A percentile compares a stretch with the other conserved stretches of the same genome.
Conservation (phyloP, 2,888 invertebrate species). For the Litoditis marina region DNA sequence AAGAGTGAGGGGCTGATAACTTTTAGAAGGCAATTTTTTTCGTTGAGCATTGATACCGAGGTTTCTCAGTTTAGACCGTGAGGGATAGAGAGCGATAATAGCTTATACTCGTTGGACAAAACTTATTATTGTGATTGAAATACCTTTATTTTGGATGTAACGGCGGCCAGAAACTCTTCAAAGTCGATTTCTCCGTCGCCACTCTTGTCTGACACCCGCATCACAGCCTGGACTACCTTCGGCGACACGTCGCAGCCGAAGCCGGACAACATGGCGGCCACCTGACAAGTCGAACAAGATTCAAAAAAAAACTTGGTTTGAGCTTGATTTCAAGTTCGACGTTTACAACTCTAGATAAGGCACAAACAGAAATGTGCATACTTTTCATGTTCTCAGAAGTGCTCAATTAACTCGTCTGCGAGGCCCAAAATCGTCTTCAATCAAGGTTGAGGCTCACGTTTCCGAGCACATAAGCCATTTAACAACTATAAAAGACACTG, state of each 20-base stretch:
- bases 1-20: not conserved
- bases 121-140: too few species aligned
- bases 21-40: too few species aligned
- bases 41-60: too few species aligned
- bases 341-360: too few species aligned
- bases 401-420: not conserved
- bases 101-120: too few species aligned
- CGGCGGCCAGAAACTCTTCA: constrained; percentile 46
- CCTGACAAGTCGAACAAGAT: constrained; percentile 9
- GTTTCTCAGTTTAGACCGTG: too few species aligned
- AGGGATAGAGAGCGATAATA: too few species aligned
- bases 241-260: constrained; percentile 49
- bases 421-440: not conserved
- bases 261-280: constrained; percentile 46
- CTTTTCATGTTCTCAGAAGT: too few species aligned
- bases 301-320: not conserved
- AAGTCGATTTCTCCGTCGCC: constrained; percentile 52
- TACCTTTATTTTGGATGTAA: constrained; percentile 48
- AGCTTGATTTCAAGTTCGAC: too few species aligned
- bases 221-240: constrained; percentile 50
- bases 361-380: too few species aligned
- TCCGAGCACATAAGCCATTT: not conserved
- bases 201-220: constrained; percentile 43
- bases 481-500: too few species aligned
- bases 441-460: not conserved